phyloP scores from a whole-genome alignment of 1,140 invertebrate species.

The Sarcophaga bullata region DNA sequence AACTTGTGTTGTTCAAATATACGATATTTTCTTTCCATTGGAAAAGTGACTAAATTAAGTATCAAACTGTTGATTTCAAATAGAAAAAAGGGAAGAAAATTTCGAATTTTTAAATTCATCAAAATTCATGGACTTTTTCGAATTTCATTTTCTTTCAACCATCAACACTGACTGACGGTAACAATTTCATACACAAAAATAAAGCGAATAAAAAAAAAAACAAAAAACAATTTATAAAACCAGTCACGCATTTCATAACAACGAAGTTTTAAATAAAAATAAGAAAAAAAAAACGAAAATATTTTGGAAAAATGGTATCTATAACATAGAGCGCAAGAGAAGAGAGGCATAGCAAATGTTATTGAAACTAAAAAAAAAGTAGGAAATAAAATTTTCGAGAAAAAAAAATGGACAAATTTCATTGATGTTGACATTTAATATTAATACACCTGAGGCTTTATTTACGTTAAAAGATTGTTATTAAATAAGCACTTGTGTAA shows the following conservation, averaged over 20 bases:
- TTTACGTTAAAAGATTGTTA: too few species aligned
- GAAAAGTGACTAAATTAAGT: too few species aligned
- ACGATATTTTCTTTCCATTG: too few species aligned
- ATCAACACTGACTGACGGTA: neutral
- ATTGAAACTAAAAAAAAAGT: conserved; percentile 5
- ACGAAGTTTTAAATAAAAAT: neutral
- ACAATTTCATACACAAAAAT: neutral
- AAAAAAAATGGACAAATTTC: neutral
- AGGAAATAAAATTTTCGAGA: neutral
- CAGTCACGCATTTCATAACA: neutral
- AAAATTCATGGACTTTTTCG: too few species aligned
- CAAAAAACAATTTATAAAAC: neutral
- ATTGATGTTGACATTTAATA: too few species aligned
- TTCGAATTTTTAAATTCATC: too few species aligned
- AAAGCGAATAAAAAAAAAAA: too few species aligned
- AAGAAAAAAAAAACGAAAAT: neutral
- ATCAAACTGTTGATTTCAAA: too few species aligned
- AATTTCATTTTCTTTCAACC: neutral
- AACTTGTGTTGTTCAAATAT: too few species aligned
- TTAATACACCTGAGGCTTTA: too few species aligned
- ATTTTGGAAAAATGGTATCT: neutral
- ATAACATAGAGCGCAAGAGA: neutral
- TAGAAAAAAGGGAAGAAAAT: too few species aligned
- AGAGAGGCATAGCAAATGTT: neutral
- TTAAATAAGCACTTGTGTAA: too few species aligned